phyloP scores from a whole-genome alignment of 2,888 invertebrate species.

The Andrena praecox region DNA sequence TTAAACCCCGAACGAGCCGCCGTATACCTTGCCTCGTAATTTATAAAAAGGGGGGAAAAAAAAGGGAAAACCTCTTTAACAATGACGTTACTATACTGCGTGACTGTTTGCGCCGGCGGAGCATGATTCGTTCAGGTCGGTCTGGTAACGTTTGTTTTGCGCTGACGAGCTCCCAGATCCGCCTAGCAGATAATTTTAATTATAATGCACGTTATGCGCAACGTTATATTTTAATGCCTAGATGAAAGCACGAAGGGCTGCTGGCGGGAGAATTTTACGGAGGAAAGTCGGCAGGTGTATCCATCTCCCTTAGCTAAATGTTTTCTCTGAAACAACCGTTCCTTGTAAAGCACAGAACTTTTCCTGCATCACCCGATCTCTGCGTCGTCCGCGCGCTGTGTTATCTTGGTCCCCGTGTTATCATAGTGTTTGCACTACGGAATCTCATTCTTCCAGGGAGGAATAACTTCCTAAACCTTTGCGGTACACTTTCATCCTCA shows the following conservation, averaged over 20 bases:
- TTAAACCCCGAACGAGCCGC: conserved; percentile 56
- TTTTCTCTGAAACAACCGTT: neutral
- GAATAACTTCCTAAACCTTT: no score
- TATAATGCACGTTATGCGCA: conserved; percentile 19
- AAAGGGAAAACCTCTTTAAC: neutral
- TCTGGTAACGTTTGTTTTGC: conserved; percentile 31
- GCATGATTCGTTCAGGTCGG: conserved; percentile 11
- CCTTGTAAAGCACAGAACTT: neutral
- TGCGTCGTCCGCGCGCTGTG: neutral
- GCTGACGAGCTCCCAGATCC: conserved; percentile 31
- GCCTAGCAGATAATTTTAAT: conserved; percentile 37
- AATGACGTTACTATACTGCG: conserved; percentile 39
- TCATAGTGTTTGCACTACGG: no score
- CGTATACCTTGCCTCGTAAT: conserved; percentile 41
- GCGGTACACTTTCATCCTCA: no score
- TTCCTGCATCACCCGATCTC: neutral
- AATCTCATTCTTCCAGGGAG: no score
- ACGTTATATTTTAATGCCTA: conserved; percentile 24
- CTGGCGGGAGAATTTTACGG: neutral
- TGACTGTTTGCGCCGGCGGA: neutral
- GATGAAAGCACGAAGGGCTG: conserved; percentile 13
- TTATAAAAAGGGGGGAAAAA: conserved; percentile 7
- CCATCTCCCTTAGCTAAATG: neutral
- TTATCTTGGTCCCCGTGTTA: neutral
- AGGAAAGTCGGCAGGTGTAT: neutral